A percentile compares a stretch with the other conserved stretches of the same genome.
Conservation (phyloP, 2,888 invertebrate species). For the Labia minor region DNA sequence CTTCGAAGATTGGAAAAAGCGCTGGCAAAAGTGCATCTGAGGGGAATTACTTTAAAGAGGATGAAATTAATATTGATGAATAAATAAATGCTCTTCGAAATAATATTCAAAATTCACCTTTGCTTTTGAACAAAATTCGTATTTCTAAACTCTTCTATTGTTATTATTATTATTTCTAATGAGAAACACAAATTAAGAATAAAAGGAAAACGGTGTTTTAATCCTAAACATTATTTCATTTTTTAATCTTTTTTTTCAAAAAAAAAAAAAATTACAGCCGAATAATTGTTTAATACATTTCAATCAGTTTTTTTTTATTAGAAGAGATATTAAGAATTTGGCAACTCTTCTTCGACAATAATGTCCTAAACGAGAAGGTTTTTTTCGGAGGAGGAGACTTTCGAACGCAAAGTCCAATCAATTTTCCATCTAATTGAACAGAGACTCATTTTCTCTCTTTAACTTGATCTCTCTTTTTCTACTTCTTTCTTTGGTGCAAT, state of each 20-base stretch:
- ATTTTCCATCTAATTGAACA: conserved; percentile 13
- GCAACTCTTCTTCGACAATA: conserved; percentile 1
- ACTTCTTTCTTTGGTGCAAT: neutral
- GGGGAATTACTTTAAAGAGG: no score
- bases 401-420: conserved; percentile 8
- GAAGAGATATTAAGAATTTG: neutral
- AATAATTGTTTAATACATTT: conserved; percentile 4
- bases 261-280: neutral
- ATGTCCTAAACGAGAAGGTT: neutral
- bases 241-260: neutral
- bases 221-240: neutral
- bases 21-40: no score
- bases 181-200: no score
- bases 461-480: neutral
- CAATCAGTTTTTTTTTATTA: conserved; percentile 7
- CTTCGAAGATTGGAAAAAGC: no score
- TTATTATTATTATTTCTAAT: no score
- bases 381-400: neutral
- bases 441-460: neutral
- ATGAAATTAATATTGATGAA: no score
- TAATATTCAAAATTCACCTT: no score
- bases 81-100: no score
- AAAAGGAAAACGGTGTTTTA: no score
- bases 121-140: no score
- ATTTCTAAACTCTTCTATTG: no score